Conservation (phyloP, 2,888 invertebrate genomes). For the Boloria euphrosyne region DNA sequence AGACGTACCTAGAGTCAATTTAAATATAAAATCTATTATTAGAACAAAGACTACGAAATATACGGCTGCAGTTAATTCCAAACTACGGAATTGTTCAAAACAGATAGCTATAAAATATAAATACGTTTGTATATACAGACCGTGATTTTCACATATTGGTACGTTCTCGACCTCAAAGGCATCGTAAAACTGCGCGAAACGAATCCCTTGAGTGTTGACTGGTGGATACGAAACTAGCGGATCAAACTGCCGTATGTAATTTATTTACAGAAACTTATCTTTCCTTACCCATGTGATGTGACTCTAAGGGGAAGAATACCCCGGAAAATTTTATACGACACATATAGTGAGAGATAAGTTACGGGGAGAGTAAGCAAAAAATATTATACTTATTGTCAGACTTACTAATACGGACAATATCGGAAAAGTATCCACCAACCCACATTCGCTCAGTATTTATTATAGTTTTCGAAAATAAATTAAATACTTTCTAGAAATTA, state of each 20-base stretch:
- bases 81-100: constrained; percentile 34
- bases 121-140: constrained; percentile 14
- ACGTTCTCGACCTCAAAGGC: constrained; percentile 42
- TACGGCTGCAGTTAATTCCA: constrained; percentile 29
- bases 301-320: constrained; percentile 4
- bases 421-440: too few relatives aligned
- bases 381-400: too few relatives aligned
- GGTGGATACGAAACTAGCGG: constrained; percentile 32
- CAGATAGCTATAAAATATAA: constrained; percentile 39
- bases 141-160: constrained; percentile 39
- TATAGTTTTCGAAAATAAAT: too few relatives aligned
- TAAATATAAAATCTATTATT: constrained; percentile 35
- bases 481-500: too few relatives aligned
- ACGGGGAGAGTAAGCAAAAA: too few relatives aligned
- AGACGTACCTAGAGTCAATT: constrained; percentile 1
- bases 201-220: constrained; percentile 39
- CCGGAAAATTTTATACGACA: background rate
- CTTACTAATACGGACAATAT: too few relatives aligned
- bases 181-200: constrained; percentile 49
- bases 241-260: constrained; percentile 21
- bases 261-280: constrained; percentile 24
- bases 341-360: too few relatives aligned
- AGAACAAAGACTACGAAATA: constrained; percentile 38
- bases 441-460: too few relatives aligned
- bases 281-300: constrained; percentile 9